phyloP scores from a whole-genome alignment of 2,797 vertebrate species.

The Macrochelys suwanniensis region DNA sequence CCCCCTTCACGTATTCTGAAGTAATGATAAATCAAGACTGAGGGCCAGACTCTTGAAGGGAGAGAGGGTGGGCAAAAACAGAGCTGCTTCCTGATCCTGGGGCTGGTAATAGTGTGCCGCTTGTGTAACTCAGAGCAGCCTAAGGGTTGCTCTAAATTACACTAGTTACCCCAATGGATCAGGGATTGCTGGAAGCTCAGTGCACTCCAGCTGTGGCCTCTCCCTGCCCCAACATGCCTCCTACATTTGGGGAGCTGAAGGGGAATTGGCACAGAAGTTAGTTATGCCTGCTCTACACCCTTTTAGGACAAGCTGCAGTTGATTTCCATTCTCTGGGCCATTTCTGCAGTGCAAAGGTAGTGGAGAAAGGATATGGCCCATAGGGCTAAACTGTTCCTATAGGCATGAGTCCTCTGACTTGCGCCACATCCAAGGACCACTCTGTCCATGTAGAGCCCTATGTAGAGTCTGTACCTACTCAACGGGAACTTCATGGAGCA shows the following conservation, averaged over 20 bases:
- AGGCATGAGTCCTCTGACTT: background rate
- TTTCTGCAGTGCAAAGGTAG: background rate
- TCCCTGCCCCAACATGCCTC: background rate
- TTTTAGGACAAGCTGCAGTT: background rate
- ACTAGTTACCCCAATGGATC: accelerated
- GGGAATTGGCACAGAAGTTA: background rate
- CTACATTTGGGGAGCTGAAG: background rate
- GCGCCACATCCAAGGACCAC: accelerated
- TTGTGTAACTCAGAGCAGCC: background rate
- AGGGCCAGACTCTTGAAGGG: background rate
- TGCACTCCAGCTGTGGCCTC: background rate
- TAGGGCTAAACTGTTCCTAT: background rate
- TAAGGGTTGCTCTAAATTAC: background rate
- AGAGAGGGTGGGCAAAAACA: background rate
- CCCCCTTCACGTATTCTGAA: background rate
- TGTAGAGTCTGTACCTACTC: background rate
- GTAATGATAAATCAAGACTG: background rate
- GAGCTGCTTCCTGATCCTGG: background rate
- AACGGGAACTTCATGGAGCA: background rate
- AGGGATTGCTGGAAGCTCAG: background rate
- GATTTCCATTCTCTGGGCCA: background rate
- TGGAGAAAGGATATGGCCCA: background rate
- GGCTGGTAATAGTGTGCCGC: background rate
- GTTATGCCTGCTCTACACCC: background rate
- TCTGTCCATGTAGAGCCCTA: background rate